A percentile compares a stretch with the other conserved stretches of the same genome.
These are phyloP conservation scores for Ceyx cyanopectus DNA, from an alignment of 2,113 vertebrate species.

Conservation along the genomic window DNA sequence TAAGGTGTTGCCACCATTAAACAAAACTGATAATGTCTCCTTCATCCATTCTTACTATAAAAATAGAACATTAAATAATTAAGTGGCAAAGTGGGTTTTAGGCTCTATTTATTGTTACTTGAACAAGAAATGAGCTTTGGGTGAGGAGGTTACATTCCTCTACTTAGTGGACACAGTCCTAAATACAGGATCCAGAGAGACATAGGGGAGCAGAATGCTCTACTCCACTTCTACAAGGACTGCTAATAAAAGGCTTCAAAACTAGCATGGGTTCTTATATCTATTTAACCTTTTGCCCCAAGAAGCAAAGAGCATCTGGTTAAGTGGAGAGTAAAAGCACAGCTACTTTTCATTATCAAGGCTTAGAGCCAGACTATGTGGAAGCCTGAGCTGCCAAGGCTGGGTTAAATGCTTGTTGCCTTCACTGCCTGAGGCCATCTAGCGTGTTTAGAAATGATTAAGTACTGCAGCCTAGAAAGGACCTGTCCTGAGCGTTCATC, in stretches of 20 bases:
- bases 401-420: conserved; percentile 91
- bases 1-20: conserved; percentile 76
- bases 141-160: conserved; percentile 61
- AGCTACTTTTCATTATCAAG: conserved; percentile 87
- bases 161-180: conserved; percentile 64
- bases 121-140: conserved; percentile 54
- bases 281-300: conserved; percentile 87
- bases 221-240: conserved; percentile 70
- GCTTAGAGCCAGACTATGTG: conserved; percentile 79
- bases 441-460: conserved; percentile 91
- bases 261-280: conserved; percentile 83
- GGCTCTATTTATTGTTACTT: conserved; percentile 51
- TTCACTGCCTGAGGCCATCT: conserved; percentile 89
- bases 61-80: conserved; percentile 73
- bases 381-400: conserved; percentile 83
- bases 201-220: conserved; percentile 60
- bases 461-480: conserved; percentile 89
- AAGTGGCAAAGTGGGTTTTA: conserved; percentile 36
- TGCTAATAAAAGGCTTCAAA: conserved; percentile 84
- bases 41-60: conserved; percentile 55
- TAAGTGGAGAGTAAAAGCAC: conserved; percentile 85
- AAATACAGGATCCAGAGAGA: conserved; percentile 72
- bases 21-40: conserved; percentile 53
- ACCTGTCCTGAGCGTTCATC: conserved; percentile 92
- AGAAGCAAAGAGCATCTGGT: conserved; percentile 87